Conservation (phyloP, 2,797 vertebrate species). For the Peromyscus melanophrys region DNA sequence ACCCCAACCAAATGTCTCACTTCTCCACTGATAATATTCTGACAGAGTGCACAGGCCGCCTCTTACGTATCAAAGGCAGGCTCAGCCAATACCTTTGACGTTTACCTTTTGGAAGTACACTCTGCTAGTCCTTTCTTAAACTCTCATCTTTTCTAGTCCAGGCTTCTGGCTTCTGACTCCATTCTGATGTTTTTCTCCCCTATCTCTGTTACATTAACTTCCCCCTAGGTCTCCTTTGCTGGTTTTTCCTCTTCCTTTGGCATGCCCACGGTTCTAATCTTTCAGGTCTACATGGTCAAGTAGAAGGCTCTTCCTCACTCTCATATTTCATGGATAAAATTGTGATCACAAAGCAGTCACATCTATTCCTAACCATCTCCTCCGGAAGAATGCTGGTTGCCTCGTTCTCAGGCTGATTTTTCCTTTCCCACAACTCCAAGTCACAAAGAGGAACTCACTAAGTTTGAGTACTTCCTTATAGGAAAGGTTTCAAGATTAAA, state of each 20-base stretch:
- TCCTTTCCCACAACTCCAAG: background rate
- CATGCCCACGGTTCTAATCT: background rate
- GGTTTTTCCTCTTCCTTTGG: background rate
- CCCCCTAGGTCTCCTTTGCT: background rate
- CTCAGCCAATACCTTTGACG: background rate
- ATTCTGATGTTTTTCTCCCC: background rate
- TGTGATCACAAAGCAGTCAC: background rate
- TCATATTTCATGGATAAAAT: background rate
- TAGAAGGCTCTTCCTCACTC: background rate
- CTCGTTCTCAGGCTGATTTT: background rate
- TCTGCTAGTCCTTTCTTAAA: background rate
- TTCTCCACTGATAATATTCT: background rate
- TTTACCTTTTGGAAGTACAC: background rate
- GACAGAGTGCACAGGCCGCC: background rate
- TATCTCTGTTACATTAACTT: background rate
- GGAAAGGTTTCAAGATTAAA: conserved; percentile 11
- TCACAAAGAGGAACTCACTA: background rate
- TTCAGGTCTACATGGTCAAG: background rate
- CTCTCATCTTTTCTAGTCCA: background rate
- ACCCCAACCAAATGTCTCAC: background rate
- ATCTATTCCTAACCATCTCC: background rate
- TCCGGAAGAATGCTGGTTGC: background rate
- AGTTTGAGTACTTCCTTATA: background rate
- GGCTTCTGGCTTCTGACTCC: background rate
- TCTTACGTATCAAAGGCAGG: background rate